These are phyloP conservation scores for Nothocercus julius DNA, from an alignment of 2,113 vertebrate species.

Conservation along the genomic window DNA sequence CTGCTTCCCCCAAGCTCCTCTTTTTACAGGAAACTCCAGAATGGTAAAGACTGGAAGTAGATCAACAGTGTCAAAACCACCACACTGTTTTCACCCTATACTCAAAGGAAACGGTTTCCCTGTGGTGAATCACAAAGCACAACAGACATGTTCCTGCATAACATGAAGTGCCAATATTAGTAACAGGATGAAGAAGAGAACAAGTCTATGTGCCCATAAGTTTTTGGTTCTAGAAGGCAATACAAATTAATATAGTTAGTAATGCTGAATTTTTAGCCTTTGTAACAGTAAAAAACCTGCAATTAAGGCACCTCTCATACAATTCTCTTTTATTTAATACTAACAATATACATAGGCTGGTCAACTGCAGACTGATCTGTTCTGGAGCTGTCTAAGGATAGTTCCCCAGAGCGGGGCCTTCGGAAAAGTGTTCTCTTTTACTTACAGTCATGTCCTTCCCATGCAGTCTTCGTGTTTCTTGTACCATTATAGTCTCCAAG, in stretches of 20 bases:
- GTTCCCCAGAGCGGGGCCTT: background rate
- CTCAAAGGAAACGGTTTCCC: background rate
- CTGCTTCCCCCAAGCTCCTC: background rate
- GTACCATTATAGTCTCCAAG: conserved; percentile 91
- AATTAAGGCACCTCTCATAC: background rate
- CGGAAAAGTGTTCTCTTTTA: background rate
- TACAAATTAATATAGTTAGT: background rate
- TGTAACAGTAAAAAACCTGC: background rate
- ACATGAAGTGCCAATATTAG: background rate
- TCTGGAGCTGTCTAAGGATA: background rate
- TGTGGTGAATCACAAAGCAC: background rate
- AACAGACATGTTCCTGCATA: background rate
- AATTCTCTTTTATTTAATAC: background rate
- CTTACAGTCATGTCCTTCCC: conserved; percentile 97
- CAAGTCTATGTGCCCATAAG: background rate
- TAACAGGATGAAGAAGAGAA: background rate
- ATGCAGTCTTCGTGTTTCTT: conserved; percentile 88
- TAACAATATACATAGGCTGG: background rate
- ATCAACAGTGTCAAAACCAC: background rate
- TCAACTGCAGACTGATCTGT: background rate
- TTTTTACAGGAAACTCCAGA: background rate
- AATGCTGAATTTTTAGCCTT: background rate
- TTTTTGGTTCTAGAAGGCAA: background rate
- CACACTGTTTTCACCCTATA: background rate
- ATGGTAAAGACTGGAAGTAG: background rate